phyloP scores from a whole-genome alignment of 2,888 invertebrate genomes.

The Drosophila anomelani region DNA sequence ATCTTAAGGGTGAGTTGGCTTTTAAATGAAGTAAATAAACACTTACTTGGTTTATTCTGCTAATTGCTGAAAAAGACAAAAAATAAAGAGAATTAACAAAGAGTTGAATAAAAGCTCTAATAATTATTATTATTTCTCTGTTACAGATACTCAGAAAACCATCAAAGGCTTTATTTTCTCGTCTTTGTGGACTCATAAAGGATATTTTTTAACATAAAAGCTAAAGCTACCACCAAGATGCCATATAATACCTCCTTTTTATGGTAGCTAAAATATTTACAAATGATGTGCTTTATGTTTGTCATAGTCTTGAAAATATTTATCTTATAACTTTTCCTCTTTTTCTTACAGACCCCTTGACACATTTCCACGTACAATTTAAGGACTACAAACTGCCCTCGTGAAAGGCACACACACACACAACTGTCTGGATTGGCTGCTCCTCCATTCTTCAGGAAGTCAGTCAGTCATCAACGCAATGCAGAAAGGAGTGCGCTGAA shows the following conservation, averaged over 20 bases:
- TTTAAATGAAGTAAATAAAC: not conserved
- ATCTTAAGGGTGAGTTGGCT: not conserved
- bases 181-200: too few species aligned
- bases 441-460: not conserved
- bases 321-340: not conserved
- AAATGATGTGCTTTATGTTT: not conserved
- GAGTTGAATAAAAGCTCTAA: not conserved
- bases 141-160: too few species aligned
- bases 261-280: not conserved
- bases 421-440: slow-evolving; percentile 1
- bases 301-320: slow-evolving; percentile 1
- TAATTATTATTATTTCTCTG: too few species aligned
- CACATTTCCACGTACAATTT: slow-evolving; percentile 4
- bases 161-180: too few species aligned
- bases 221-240: not conserved
- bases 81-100: not conserved
- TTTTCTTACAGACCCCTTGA: not conserved
- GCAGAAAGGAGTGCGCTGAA: slow-evolving; percentile 31
- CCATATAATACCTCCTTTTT: not conserved
- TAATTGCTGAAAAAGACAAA: slow-evolving; percentile 47
- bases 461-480: slow-evolving; percentile 18
- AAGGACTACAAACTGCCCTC: slow-evolving; percentile 4
- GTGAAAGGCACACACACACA: slow-evolving; percentile 1
- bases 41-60: slow-evolving; percentile 63
- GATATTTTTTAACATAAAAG: too few species aligned